Base-by-base conservation (phyloP, 2,888 invertebrate species). In the Alcis repandata region DNA sequence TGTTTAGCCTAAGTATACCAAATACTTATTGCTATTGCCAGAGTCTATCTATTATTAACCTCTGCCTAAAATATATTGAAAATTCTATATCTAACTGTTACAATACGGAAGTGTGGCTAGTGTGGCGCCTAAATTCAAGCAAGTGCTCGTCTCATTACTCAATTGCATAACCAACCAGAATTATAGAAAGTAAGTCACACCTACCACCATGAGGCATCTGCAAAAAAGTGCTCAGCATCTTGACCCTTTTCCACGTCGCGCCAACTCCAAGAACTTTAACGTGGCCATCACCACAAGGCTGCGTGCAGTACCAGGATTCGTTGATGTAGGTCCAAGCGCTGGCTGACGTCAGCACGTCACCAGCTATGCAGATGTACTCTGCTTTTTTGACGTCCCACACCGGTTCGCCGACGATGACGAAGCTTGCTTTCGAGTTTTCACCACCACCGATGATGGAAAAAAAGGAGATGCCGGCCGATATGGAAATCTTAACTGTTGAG, bases 301-400 rank as follows among this genome's bases (percentile, higher is more conserved):
- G 94, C 19, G 93, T 92, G 51, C 94, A 83, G 75, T 95, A 96
- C 71, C 95, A 95, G 15, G 91, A 93, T 11, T 94, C 93, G 73
- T 95, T 95, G 2, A 95, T 91, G 83, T 95, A 95, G 69, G 91
- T 92, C 94, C 95, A 95, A 10, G 94, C 94, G 54, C 94, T 94
- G 10, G 93, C 90, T 0, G 95, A 87, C 0, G 95, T 94, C 0
- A 95, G 79, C 19, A 95, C 95, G 67, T 96, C 95, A 0, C 95
- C 95, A 0, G 95, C 94, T 1, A 87, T 89, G 70, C 91, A 90
- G 69, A 87, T 79, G 65, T 90, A 85, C 70, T 94, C 94, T 0
- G 94, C 94, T 71, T 83, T 84, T 77, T 90, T 87, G 2, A 87
- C 86, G 67, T 95, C 95, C 92, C 94, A 94, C 10, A 96, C 94